These are phyloP conservation scores for Mythimna pallens DNA, from an alignment of 2,888 invertebrate genomes.

Conservation along the genomic window DNA sequence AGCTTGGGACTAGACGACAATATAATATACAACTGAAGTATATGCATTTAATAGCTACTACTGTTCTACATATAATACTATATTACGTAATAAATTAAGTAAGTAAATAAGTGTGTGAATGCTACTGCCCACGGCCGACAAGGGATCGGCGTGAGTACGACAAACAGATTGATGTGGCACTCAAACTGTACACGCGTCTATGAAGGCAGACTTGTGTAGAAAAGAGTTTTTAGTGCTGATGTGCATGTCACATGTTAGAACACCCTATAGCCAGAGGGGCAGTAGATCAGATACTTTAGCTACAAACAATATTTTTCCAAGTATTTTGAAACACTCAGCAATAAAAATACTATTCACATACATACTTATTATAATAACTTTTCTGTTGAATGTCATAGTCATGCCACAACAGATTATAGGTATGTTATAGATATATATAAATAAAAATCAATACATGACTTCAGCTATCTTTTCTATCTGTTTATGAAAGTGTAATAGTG, in stretches of 20 bases:
- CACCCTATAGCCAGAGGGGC: too few species aligned
- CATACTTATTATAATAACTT: not conserved
- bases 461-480: slow-evolving; percentile 18
- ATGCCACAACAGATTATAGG: not conserved
- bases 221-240: slow-evolving; percentile 21
- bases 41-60: too few species aligned
- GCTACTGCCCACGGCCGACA: slow-evolving; percentile 71
- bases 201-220: slow-evolving; percentile 25
- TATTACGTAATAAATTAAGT: not conserved
- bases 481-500: slow-evolving; percentile 11
- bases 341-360: not conserved
- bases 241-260: too few species aligned
- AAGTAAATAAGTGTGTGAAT: slow-evolving; percentile 64
- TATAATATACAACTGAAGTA: too few species aligned
- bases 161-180: slow-evolving; percentile 70
- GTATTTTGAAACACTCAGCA: too few species aligned
- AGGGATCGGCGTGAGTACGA: slow-evolving; percentile 69
- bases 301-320: too few species aligned
- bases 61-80: too few species aligned
- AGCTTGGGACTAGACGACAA: too few species aligned
- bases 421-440: not conserved
- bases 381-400: not conserved
- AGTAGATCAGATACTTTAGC: too few species aligned
- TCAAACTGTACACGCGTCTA: slow-evolving; percentile 52
- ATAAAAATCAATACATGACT: slow-evolving; percentile 15